Evolutionary conservation across 2,888 invertebrate species (phyloP), one percentile per base, ranked within the genome.

Genomic region (Mechanitis mazaeus): DNA sequence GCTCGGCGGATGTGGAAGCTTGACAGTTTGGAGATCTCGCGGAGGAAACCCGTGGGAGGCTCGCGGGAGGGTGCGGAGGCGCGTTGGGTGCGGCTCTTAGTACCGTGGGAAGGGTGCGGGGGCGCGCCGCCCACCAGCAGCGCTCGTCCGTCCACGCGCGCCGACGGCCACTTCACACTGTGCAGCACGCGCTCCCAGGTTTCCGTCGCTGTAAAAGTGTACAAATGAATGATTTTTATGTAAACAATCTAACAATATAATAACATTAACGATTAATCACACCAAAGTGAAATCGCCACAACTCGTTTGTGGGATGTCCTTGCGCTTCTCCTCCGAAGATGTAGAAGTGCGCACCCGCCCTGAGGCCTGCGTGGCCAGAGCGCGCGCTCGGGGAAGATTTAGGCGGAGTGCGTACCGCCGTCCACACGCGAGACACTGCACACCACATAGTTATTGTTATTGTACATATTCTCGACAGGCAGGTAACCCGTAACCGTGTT

Each of bases 281-380:
- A 95, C 95, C 94, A 79, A 95, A 96, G 83, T 94, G 95, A 84
- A 95, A 95, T 80, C 94, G 92, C 96, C 96, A 96, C 55, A 96
- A 90, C 75, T 96, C 95, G 78, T 94, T 94, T 64, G 92, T 92
- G 28, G 94, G 88, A 72, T 93, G 92, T 0, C 95, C 95, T 66
- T 90, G 91, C 68, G 93, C 88, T 80, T 96, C 95, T 0, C 96
- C 96, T 3, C 96, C 95, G 82, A 95, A 95, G 63, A 96, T 90
- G 69, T 95, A 91, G 93, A 96, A 93, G 61, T 94, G 94, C 2
- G 94, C 93, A 12, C 94, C 94, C 53, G 95, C 92, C 73, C 94
- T 92, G 73, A 94, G 93, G n/a, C 94, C 95, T 54, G 94, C 94
- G 84, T 96, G 96, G 4, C 95, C 94, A 73, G 94, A 93, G 67